These are phyloP conservation scores for Leptocoma aspasia DNA, from an alignment of 2,113 vertebrate genomes.

Conservation along the genomic window DNA sequence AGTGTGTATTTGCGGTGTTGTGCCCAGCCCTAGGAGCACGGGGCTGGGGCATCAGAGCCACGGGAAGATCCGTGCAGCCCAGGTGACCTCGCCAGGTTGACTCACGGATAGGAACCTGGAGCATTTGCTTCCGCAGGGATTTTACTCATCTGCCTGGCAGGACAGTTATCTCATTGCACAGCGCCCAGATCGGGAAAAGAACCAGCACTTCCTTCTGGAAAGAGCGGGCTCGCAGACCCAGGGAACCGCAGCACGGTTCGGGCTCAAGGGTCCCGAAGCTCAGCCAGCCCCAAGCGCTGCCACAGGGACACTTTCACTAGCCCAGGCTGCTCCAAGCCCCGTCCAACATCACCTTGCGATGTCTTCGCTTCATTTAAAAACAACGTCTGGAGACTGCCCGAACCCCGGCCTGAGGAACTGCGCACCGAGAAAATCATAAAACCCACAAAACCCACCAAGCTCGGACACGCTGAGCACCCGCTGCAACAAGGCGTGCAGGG, in stretches of 20 bases:
- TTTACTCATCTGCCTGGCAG: background rate
- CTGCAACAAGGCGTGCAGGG: accelerated
- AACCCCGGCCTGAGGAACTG: background rate
- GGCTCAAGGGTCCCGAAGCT: accelerated
- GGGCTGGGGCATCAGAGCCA: accelerated
- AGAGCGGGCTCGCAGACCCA: accelerated
- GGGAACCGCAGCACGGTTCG: accelerated
- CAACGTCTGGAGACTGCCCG: accelerated
- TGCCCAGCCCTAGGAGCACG: accelerated
- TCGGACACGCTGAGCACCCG: accelerated
- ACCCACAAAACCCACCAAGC: accelerated
- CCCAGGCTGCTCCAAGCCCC: background rate
- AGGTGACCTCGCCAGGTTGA: background rate
- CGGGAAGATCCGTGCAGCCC: accelerated
- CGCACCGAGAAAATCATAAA: accelerated
- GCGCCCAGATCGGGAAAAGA: accelerated
- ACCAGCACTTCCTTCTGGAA: background rate
- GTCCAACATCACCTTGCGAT: accelerated
- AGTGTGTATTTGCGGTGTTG: accelerated
- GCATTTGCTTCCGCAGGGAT: background rate
- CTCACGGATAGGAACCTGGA: background rate
- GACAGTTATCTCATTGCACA: background rate
- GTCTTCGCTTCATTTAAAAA: accelerated
- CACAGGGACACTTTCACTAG: accelerated
- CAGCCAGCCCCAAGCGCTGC: background rate